Percentiles rank a stretch among this genome's conserved stretches.
These are phyloP conservation scores for Hemiprocne comata DNA, from an alignment of 2,113 vertebrate species.

Conservation along the genomic window DNA sequence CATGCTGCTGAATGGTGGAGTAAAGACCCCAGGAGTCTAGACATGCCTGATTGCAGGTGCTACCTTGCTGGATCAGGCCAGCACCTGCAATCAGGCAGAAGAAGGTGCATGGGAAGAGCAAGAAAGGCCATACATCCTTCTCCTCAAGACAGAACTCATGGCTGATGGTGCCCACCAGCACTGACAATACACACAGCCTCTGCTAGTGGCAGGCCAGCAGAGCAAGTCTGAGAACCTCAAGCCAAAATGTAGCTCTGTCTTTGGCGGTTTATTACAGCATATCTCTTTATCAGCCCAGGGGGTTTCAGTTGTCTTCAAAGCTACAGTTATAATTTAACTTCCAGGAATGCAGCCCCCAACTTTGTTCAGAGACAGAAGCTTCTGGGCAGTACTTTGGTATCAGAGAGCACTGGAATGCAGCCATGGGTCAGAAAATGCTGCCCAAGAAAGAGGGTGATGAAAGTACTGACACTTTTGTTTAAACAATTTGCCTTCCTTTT, in stretches of 20 bases:
- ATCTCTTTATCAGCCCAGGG: neutral
- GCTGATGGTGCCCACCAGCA: accelerated
- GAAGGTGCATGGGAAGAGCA: neutral
- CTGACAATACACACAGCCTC: neutral
- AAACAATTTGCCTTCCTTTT: slow-evolving; percentile 27
- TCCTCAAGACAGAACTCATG: accelerated
- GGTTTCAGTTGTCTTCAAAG: neutral
- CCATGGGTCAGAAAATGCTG: neutral
- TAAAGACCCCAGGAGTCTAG: neutral
- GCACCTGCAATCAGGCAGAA: neutral
- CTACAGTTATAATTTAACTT: neutral
- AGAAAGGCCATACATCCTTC: neutral
- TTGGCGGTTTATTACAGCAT: neutral
- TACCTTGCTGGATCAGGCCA: neutral
- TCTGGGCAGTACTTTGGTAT: neutral
- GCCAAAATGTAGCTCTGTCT: neutral
- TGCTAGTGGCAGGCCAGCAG: neutral
- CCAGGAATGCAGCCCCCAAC: neutral
- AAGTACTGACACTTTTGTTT: neutral
- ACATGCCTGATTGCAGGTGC: neutral
- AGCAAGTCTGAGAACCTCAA: neutral
- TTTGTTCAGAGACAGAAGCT: neutral
- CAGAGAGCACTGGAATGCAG: neutral
- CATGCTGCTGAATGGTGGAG: accelerated
- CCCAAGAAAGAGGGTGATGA: slow-evolving; percentile 22